Base-by-base conservation (phyloP, 2,888 invertebrate species). In the Megamerina dolium region DNA sequence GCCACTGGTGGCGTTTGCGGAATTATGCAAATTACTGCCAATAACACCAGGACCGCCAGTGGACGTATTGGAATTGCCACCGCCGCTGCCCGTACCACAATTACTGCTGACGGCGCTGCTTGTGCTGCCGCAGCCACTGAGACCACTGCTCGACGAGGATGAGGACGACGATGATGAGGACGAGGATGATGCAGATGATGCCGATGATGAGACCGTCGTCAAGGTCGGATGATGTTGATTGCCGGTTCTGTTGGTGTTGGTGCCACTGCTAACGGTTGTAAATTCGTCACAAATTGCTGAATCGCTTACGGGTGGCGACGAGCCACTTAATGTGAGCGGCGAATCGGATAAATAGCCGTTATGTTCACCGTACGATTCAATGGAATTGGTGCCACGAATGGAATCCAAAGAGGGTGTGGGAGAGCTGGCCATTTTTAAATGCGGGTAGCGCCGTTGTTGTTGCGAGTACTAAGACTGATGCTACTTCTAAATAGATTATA, bases 351-450 rank as follows among this genome's bases (percentile, higher is more conserved):
- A 78, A 70, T 85, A 81, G 73, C 87, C 86, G 75, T 80, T 81
- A 73, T 84, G 85, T 74, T 87, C 87, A 58, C 79, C 75, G 72
- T 85, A 83, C 67, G 89, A 89, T 79, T 88, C 88, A 77, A 89
- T 85, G 70, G 89, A 88, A 78, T 87, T 88, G 76, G 87, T 87
- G 55, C 71, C 72, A 72, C 85, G 85, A 77, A 87, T 79, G 76
- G 90, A 91, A 79, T 90, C 91, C 78, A 90, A 79, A 75, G 90
- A 91, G 76, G 89, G 89, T 77, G 90, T 89, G 74, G 80, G 80
- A 58, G 72, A 72, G 76, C 90, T 88, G 81, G 88, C 90, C 90
- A 90, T 89, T 81, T 86, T 87, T 52, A 46, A 45, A 40, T 10
- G 23, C 23, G 23, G 23, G 6, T 23, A 10, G 23, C 23, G 23